Conservation (phyloP, 64 coral and sea anemone genomes). For the Actinia tenebrosa region DNA sequence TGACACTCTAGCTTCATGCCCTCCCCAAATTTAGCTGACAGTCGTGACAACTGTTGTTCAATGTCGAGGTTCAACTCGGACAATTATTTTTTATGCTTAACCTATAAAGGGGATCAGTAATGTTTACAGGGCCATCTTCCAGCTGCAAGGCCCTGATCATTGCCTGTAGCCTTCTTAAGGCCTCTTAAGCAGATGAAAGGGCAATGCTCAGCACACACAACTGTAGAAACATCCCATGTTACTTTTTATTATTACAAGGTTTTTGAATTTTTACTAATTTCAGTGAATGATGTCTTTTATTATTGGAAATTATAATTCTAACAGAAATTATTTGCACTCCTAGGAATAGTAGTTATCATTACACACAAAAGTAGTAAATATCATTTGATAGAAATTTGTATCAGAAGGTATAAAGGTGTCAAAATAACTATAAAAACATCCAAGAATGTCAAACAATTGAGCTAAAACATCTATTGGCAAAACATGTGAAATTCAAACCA, state of each 20-base stretch:
- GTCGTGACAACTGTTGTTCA: too few species aligned
- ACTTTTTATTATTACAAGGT: not conserved
- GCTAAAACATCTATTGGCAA: slow-evolving; percentile 7
- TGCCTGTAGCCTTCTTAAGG: too few species aligned
- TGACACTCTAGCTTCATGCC: too few species aligned
- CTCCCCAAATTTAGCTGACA: too few species aligned
- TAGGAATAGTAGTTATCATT: not conserved
- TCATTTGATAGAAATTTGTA: not conserved
- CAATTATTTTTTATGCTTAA: too few species aligned
- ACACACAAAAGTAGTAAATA: slow-evolving; percentile 1
- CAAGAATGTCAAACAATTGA: not conserved
- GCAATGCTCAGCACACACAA: too few species aligned
- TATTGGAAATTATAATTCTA: not conserved
- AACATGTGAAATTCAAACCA: slow-evolving; percentile 6
- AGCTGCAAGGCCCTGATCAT: not conserved
- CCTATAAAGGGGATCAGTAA: too few species aligned
- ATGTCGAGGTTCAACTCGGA: too few species aligned
- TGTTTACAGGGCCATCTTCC: not conserved
- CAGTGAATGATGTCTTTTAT: not conserved
- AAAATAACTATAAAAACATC: slow-evolving; percentile 18
- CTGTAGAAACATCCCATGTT: too few species aligned
- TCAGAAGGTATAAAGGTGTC: slow-evolving; percentile 8
- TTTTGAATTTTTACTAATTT: not conserved
- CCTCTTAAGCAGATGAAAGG: too few species aligned
- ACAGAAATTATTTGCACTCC: not conserved